Base-by-base conservation (phyloP, 2,113 vertebrate species). In the Macquaria ambigua region DNA sequence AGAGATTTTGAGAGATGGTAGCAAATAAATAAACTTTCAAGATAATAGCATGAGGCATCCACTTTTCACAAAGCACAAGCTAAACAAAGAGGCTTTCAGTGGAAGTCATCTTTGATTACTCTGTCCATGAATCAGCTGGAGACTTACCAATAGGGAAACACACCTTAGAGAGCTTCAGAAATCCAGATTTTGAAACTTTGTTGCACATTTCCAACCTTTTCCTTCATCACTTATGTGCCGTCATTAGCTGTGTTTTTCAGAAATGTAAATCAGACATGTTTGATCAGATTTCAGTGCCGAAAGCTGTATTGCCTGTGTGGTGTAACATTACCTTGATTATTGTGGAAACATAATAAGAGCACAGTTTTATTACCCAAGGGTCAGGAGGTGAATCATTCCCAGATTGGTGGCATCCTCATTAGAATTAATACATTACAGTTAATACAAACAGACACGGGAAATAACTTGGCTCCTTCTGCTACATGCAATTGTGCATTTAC, bases 1-100 rank as follows among this genome's bases (percentile, higher is more conserved):
- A 20, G 14, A 48, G 61, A 43, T 61, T 64, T 21, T 73, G 5
- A 67, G 12, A 81, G 59, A 68, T 41, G 34, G 46, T 74, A 34
- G 69, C 59, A 63, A 74, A 82, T 63, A 59, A 77, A 81, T 63
- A 59, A 69, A 88, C 67, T 59, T 77, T 77, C 66, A 80, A 71
- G 25, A 78, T 74, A 67, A 86, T 48, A 74, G 28, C 25, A 58
- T 20, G 64, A 79, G 50, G 31, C 37, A 63, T 82, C 28, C 46
- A 31, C 39, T 73, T 73, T 28, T 61, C 43, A 41, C 37, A 46
- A 69, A 82, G 79, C 37, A 31, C 31, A 18, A 18, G 43, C 63
- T 68, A 55, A 78, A 86, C 73, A 79, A 83, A 81, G 77, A 69
- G 28, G 31, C 59, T 53, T 66, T 81, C 53, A 71, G 52, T 34